Evolutionary conservation across 2,797 vertebrate species (phyloP).

Genomic region (Falco peregrinus): DNA sequence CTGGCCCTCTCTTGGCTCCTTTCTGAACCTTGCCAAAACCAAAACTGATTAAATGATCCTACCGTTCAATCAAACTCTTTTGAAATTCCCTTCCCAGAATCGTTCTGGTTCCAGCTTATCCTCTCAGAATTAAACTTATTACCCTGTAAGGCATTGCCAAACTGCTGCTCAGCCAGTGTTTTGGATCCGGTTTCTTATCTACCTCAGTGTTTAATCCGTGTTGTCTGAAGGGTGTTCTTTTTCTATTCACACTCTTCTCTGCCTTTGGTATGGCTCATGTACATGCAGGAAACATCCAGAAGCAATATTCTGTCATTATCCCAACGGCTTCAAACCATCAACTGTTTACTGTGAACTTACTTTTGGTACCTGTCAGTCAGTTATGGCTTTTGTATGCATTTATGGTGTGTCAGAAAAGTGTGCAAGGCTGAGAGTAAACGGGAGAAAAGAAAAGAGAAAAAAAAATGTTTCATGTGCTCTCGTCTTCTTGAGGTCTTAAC

Average conservation of each 20-base stretch:
- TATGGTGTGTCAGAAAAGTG: neutral
- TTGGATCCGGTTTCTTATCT: neutral
- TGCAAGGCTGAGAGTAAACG: neutral
- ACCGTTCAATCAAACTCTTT: neutral
- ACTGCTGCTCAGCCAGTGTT: neutral
- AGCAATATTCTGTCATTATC: neutral
- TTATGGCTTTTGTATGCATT: neutral
- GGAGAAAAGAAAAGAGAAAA: rapidly evolving
- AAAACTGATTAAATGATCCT: neutral
- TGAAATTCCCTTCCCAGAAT: neutral
- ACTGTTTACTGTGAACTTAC: neutral
- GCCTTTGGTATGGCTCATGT: neutral
- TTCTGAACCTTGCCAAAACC: neutral
- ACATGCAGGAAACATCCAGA: neutral
- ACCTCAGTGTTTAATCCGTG: neutral
- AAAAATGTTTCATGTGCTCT: neutral
- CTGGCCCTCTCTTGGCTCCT: neutral
- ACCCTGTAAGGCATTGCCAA: neutral
- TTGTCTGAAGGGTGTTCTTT: neutral
- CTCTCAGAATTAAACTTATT: neutral
- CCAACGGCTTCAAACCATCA: neutral
- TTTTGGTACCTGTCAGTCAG: neutral
- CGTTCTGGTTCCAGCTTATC: neutral
- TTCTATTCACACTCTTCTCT: neutral
- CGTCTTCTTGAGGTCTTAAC: neutral